Evolutionary conservation across 2,113 vertebrate genomes (phyloP), one percentile per base, ranked within the genome.

Genomic region (Mixornis gularis): DNA sequence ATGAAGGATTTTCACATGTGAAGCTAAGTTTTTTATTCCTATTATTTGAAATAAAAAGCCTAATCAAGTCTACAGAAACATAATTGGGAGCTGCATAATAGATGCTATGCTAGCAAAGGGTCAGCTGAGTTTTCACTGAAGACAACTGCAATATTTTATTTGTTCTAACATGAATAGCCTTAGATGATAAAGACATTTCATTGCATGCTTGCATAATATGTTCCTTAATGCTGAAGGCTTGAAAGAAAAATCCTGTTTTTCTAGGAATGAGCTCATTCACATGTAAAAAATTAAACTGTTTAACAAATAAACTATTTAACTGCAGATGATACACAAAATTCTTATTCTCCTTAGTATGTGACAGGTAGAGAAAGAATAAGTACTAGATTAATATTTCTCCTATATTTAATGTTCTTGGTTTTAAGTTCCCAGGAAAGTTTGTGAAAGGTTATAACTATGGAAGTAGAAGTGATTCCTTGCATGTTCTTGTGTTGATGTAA

Each of bases 71-170:
- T 71, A 77, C 56, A 82, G 60, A 74, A 90, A 55, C 5, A 7
- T 83, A 93, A 93, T 80, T 73, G 72, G 72, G 38, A 29, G 65
- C 73, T 71, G 64, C 58, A 90, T 86, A 95, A 95, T 87, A 93
- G 65, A 88, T 71, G 22, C 2, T 78, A 17, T n/a, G 49, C 43
- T 72, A 78, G 59, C 32, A 87, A 83, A 91, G 60, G 82, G 71
- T 86, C 89, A 84, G 43, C 18, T 65, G 74, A 73, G 64, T 89
- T 95, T 85, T 41, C 32, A 41, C 27, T 46, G 41, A 89, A 85
- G 72, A 79, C 46, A 82, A 59, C 79, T 44, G 78, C 73, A 90
- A 26, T 76, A 91, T 76, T 95, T 73, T 78, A 30, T 66, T 92
- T 85, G 46, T 81, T 90, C 60, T 38, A 76, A 73, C 41, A 18